Conservation (phyloP, 2,113 vertebrate genomes). For the Emydocephalus ijimae region DNA sequence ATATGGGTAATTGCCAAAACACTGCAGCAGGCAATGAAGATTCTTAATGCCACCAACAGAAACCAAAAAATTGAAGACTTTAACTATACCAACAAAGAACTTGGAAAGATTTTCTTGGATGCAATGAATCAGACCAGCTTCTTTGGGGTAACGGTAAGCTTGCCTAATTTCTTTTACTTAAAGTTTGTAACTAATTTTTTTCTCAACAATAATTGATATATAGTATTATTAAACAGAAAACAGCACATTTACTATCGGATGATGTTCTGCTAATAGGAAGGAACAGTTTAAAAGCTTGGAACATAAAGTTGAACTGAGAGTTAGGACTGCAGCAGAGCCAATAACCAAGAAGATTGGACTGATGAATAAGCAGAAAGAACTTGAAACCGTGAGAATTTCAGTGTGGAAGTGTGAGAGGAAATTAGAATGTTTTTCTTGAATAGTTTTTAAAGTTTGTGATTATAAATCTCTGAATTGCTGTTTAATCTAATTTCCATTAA, state of each 20-base stretch:
- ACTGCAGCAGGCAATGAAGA: constrained; percentile 88
- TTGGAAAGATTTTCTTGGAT: constrained; percentile 92
- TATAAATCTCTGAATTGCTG: neutral
- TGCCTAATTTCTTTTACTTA: neutral
- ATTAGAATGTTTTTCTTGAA: neutral
- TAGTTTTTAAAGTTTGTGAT: neutral
- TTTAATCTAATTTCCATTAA: neutral
- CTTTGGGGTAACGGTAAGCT: constrained; percentile 94
- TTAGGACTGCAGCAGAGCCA: neutral
- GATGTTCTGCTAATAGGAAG: neutral
- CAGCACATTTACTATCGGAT: neutral
- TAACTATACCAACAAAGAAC: constrained; percentile 90
- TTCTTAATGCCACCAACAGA: constrained; percentile 80
- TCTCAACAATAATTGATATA: neutral
- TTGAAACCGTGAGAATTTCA: neutral
- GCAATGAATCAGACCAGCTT: constrained; percentile 99
- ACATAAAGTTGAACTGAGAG: neutral
- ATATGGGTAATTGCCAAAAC: constrained; percentile 99
- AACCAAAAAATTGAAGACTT: constrained; percentile 89
- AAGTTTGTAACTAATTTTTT: neutral
- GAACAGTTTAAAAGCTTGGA: neutral
- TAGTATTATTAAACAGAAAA: neutral
- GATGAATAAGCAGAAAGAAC: neutral
- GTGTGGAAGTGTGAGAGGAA: neutral
- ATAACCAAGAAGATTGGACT: neutral